These are phyloP conservation scores for Polia nebulosa DNA, from an alignment of 2,888 invertebrate species.

Conservation along the genomic window DNA sequence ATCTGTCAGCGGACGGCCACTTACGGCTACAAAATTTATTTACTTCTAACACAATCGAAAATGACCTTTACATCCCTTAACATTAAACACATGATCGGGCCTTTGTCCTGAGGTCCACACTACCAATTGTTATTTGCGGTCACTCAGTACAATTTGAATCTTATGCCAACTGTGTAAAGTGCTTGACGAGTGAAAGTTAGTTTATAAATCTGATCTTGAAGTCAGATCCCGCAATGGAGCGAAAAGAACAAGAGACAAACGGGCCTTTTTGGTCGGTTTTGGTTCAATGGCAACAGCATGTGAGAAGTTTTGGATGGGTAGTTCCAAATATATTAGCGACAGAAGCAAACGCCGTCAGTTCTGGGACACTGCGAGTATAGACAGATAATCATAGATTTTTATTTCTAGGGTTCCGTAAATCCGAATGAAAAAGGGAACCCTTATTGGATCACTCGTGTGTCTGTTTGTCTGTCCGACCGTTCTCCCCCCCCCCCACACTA, in stretches of 20 bases:
- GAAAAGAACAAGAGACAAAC: conserved; percentile 84
- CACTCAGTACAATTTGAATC: conserved; percentile 49
- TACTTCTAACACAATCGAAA: conserved; percentile 57
- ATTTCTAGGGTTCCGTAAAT: too few species aligned
- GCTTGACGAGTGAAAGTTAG: conserved; percentile 20
- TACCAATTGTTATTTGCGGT: conserved; percentile 44
- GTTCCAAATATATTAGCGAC: conserved; percentile 4
- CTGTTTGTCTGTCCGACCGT: too few species aligned
- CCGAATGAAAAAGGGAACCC: too few species aligned
- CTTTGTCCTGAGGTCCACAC: conserved; percentile 32
- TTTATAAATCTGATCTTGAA: conserved; percentile 70
- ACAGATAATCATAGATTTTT: too few species aligned
- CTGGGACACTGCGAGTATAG: not conserved
- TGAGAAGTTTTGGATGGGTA: conserved; percentile 19
- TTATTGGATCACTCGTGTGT: too few species aligned
- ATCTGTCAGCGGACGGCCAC: conserved; percentile 84
- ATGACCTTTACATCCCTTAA: conserved; percentile 52
- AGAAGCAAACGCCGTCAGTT: not conserved
- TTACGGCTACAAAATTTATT: conserved; percentile 69
- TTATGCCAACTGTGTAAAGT: conserved; percentile 50
- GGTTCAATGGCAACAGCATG: conserved; percentile 61
- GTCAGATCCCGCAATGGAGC: conserved; percentile 76
- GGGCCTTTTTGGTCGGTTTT: conserved; percentile 73
- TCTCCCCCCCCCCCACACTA: too few species aligned
- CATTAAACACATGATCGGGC: conserved; percentile 57